Percentiles rank a stretch among this genome's conserved stretches.
phyloP scores from a whole-genome alignment of 1,140 invertebrate genomes.

The Hypothenemus hampei region DNA sequence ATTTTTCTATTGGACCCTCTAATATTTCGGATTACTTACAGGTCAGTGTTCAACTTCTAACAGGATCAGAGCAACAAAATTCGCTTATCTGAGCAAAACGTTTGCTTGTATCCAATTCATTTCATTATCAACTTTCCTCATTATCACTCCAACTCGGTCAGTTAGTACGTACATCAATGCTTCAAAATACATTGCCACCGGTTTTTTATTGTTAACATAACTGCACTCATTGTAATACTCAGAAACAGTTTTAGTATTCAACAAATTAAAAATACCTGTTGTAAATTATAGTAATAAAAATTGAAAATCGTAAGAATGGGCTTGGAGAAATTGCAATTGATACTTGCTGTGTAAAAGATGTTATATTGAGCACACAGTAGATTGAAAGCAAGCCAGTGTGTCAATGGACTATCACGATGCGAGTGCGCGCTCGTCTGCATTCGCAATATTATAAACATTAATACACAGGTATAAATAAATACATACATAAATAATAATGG shows the following conservation, averaged over 20 bases:
- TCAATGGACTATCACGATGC: slow-evolving; percentile 35
- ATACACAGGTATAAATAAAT: slow-evolving; percentile 28
- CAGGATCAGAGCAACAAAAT: slow-evolving; percentile 2
- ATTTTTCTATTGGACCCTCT: slow-evolving; percentile 21
- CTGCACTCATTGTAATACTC: slow-evolving; percentile 5
- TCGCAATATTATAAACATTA: slow-evolving; percentile 18
- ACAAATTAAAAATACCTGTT: no score
- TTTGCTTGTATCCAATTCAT: neutral
- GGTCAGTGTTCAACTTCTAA: slow-evolving; percentile 3
- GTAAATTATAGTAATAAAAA: no score
- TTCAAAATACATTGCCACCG: neutral
- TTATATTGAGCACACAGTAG: slow-evolving; percentile 43
- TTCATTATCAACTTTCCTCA: slow-evolving; percentile 9
- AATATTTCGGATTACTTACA: slow-evolving; percentile 17
- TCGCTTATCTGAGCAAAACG: neutral
- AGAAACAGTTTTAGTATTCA: no score
- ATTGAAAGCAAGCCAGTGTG: slow-evolving; percentile 45
- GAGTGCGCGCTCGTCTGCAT: slow-evolving; percentile 23
- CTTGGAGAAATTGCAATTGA: slow-evolving; percentile 23
- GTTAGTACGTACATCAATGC: slow-evolving; percentile 10
- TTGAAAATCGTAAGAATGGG: slow-evolving; percentile 3
- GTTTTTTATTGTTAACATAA: slow-evolving; percentile 10
- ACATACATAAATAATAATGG: slow-evolving; percentile 13
- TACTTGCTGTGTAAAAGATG: slow-evolving; percentile 39
- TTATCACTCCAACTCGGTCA: slow-evolving; percentile 2